A percentile compares a stretch with the other conserved stretches of the same genome.
These are phyloP conservation scores for Malthinus flaveolus DNA, from an alignment of 2,888 invertebrate genomes.

Conservation along the genomic window DNA sequence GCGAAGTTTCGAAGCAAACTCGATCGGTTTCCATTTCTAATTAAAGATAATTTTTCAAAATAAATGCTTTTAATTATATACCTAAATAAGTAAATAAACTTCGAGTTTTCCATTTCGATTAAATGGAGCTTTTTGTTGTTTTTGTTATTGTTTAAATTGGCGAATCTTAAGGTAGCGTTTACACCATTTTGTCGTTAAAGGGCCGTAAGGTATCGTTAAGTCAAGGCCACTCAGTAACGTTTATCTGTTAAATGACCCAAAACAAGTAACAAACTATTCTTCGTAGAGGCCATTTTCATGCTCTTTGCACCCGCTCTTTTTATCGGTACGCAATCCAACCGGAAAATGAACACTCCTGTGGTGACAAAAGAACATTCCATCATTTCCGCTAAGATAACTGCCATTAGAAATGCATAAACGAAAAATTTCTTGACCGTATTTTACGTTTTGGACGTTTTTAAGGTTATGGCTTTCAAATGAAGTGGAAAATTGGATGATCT, in stretches of 20 bases:
- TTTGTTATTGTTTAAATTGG: conserved; percentile 23
- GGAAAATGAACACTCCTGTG: conserved; percentile 58
- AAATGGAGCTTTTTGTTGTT: too few relatives aligned
- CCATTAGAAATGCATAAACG: conserved; percentile 56
- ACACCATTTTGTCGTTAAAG: conserved; percentile 40
- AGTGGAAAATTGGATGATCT: conserved; percentile 39
- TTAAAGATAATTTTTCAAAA: too few relatives aligned
- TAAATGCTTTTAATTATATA: too few relatives aligned
- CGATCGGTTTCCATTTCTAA: too few relatives aligned
- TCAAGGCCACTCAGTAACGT: conserved; percentile 52
- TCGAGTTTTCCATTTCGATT: too few relatives aligned
- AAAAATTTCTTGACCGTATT: conserved; percentile 45
- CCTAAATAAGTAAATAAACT: too few relatives aligned
- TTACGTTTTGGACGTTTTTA: conserved; percentile 41
- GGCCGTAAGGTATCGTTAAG: conserved; percentile 53
- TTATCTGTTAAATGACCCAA: conserved; percentile 56
- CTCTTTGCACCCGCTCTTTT: conserved; percentile 53
- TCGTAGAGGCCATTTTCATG: conserved; percentile 52
- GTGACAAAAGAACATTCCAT: conserved; percentile 57
- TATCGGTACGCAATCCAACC: conserved; percentile 56
- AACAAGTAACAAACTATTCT: conserved; percentile 54
- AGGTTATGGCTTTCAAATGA: conserved; percentile 44
- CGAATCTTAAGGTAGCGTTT: conserved; percentile 30
- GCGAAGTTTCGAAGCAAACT: too few relatives aligned
- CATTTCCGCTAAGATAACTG: conserved; percentile 54